Conservation (phyloP, 2,113 vertebrate genomes). For the Gambusia affinis region DNA sequence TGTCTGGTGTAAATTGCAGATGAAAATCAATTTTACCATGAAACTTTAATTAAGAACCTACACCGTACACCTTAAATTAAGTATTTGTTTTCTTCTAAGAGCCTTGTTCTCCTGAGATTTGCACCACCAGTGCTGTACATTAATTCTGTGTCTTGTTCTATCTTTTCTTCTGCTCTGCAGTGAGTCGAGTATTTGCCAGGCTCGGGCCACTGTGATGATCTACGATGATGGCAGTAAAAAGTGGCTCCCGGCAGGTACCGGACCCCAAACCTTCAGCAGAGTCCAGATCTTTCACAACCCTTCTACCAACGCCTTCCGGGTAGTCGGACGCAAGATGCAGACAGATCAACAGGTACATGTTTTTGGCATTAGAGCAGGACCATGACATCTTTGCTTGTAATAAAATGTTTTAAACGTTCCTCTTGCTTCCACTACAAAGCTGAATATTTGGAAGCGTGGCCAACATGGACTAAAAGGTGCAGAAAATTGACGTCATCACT, state of each 20-base stretch:
- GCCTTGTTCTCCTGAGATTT: not conserved
- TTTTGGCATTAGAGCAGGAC: not conserved
- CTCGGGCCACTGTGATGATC: slow-evolving; percentile 91
- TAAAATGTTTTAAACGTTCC: too few relatives aligned
- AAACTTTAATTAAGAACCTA: too few relatives aligned
- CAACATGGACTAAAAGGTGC: too few relatives aligned
- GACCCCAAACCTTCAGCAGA: slow-evolving; percentile 85
- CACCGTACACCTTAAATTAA: too few relatives aligned
- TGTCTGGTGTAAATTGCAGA: not conserved
- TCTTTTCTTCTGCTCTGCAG: slow-evolving; percentile 67
- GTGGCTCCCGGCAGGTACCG: slow-evolving; percentile 87
- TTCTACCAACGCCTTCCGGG: slow-evolving; percentile 84
- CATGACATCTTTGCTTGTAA: not conserved
- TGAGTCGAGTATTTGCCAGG: slow-evolving; percentile 88
- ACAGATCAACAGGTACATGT: slow-evolving; percentile 87
- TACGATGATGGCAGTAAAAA: slow-evolving; percentile 90
- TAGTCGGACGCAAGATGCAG: slow-evolving; percentile 91
- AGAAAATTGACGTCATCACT: too few relatives aligned
- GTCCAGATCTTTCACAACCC: slow-evolving; percentile 93
- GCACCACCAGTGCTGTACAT: not conserved
- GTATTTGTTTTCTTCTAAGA: too few relatives aligned
- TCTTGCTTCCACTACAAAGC: too few relatives aligned
- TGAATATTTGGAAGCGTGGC: too few relatives aligned
- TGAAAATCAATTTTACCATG: not conserved
- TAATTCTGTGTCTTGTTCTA: slow-evolving; percentile 2